Evolutionary conservation across 2,113 vertebrate genomes (phyloP).

Genomic region (Xiphorhynchus elegans): DNA sequence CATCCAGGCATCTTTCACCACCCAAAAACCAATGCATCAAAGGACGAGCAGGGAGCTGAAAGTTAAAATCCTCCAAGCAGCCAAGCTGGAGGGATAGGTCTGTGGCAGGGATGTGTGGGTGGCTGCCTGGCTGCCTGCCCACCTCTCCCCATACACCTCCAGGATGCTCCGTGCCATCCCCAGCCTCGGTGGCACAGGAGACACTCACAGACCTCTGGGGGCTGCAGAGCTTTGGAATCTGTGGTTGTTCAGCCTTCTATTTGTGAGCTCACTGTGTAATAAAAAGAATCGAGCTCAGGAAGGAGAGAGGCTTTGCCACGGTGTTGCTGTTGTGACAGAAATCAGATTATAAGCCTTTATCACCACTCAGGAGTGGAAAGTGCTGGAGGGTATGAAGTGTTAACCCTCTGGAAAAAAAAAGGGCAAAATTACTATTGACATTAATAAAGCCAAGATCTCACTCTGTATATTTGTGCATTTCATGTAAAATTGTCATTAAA

Average conservation of each 20-base stretch:
- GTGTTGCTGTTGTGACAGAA: slow-evolving; percentile 11
- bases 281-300: background rate
- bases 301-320: background rate
- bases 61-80: background rate
- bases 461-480: background rate
- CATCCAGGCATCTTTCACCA: rapidly evolving
- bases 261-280: slow-evolving; percentile 4
- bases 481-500: background rate
- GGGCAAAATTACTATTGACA: background rate
- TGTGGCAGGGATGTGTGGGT: slow-evolving; percentile 44
- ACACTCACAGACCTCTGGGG: background rate
- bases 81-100: background rate
- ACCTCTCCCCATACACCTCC: background rate
- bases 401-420: background rate
- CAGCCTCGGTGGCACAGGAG: background rate
- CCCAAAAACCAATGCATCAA: background rate
- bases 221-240: background rate
- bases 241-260: background rate
- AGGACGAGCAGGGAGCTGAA: background rate
- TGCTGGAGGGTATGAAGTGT: background rate
- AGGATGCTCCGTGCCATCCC: background rate
- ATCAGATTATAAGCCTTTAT: slow-evolving; percentile 33
- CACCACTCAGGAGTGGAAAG: background rate
- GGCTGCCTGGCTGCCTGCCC: slow-evolving; percentile 19
- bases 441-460: background rate